These are phyloP conservation scores for Coluber constrictor DNA, from an alignment of 2,797 vertebrate species.

Conservation along the genomic window DNA sequence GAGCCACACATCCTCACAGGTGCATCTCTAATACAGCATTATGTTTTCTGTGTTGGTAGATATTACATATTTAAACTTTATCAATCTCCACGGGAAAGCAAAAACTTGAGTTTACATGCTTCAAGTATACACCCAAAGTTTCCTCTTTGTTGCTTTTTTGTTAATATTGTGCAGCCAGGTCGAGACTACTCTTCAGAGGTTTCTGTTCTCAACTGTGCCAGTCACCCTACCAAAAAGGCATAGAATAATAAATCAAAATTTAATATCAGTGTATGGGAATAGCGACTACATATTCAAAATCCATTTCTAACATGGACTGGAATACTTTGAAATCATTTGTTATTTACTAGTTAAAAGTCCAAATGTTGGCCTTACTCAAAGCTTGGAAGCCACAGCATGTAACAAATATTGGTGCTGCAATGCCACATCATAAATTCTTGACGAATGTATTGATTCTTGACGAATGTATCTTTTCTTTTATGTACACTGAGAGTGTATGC, in stretches of 20 bases:
- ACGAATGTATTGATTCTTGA: too few relatives aligned
- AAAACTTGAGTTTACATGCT: background rate
- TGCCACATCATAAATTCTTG: background rate
- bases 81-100: background rate
- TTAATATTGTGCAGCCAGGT: background rate
- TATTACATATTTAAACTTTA: constrained; percentile 2
- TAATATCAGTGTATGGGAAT: background rate
- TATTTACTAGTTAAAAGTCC: background rate
- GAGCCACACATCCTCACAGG: constrained; percentile 44
- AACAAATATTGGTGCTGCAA: background rate
- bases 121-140: background rate
- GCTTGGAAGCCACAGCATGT: background rate
- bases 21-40: constrained; percentile 16
- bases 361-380: background rate
- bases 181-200: background rate
- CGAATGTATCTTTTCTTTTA: too few relatives aligned
- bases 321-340: background rate
- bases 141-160: background rate
- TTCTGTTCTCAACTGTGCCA: background rate
- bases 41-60: constrained; percentile 35
- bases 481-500: background rate
- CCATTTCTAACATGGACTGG: background rate
- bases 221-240: background rate
- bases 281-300: background rate
- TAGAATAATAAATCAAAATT: background rate